Base-by-base conservation (phyloP, 2,797 vertebrate genomes). In the Syngnathus acus region DNA sequence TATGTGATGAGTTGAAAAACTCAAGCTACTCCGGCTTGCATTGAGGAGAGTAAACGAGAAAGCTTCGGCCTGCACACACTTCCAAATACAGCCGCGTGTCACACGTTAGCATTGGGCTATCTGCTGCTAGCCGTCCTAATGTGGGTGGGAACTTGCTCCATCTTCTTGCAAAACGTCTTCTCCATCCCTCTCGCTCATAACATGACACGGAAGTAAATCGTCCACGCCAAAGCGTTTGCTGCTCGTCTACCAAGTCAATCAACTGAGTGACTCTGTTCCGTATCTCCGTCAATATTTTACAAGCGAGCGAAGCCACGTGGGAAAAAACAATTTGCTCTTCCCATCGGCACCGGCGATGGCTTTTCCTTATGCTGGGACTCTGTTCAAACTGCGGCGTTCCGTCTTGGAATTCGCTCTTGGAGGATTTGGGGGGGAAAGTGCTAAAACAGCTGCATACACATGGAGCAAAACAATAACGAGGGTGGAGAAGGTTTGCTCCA, bases 391-490 rank as follows among this genome's bases (percentile, higher is more conserved):
- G 80, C 85, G 82, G 77, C 78, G 61, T 62, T 65, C 50, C 65
- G 74, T 79, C 76, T 65, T 80, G 85, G 86, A 89, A 87, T 89
- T 80, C 62, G 59, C 66, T 82, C 88, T 74, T 79, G 38, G 62
- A 77, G 78, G 77, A 83, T 62, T 45, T 45, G 50, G 66, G 64
- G 68, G 75, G 4, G 13, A 6, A 16, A 14, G n/a, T 72, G 65
- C 72, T 83, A 73, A 83, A 88, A 79, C 86, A 88, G 67, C 65
- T 78, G 72, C 62, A 68, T 73, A 66, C 69, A 78, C 65, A 71
- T 62, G 62, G 53, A 65, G 70, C 65, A 79, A 78, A 84, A 72
- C 73, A 71, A 76, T 65, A 69, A 67, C 76, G 74, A 42, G 13
- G 63, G 73, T 64, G 62, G 19, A 2, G 45, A 51, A 64, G 8